These are phyloP conservation scores for Cyprinella venusta DNA, from an alignment of 2,797 vertebrate genomes.

Conservation along the genomic window DNA sequence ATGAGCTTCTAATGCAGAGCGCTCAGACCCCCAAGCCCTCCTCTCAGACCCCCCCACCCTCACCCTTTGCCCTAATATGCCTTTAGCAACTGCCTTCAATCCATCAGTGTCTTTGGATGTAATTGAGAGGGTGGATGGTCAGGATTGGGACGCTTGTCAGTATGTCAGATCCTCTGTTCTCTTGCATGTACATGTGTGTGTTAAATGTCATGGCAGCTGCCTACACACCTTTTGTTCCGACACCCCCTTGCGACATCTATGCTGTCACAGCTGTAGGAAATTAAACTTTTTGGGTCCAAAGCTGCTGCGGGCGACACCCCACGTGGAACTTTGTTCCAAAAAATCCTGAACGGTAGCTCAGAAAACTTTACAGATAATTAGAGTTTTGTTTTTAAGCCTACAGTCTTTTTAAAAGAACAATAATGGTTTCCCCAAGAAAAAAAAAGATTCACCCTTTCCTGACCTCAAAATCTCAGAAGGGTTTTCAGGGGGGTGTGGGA, in stretches of 20 bases:
- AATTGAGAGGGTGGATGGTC: conserved; percentile 59
- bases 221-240: conserved; percentile 76
- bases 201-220: conserved; percentile 74
- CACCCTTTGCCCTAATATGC: conserved; percentile 79
- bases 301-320: conserved; percentile 60
- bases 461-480: conserved; percentile 77
- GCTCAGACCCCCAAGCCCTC: conserved; percentile 45
- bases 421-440: conserved; percentile 68
- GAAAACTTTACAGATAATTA: neutral
- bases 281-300: conserved; percentile 64
- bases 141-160: conserved; percentile 55
- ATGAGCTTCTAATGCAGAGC: conserved; percentile 65
- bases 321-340: neutral
- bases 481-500: conserved; percentile 74
- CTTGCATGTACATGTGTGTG: conserved; percentile 40
- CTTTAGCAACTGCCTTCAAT: conserved; percentile 81
- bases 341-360: neutral
- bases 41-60: conserved; percentile 68
- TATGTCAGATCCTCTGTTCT: conserved; percentile 65
- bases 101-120: conserved; percentile 73
- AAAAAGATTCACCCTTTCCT: conserved; percentile 69
- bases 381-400: neutral
- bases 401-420: conserved; percentile 30
- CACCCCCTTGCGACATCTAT: conserved; percentile 56
- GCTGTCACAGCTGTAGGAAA: conserved; percentile 75